Conservation (phyloP, 2,797 vertebrate species). For the Alfaro cultratus region DNA sequence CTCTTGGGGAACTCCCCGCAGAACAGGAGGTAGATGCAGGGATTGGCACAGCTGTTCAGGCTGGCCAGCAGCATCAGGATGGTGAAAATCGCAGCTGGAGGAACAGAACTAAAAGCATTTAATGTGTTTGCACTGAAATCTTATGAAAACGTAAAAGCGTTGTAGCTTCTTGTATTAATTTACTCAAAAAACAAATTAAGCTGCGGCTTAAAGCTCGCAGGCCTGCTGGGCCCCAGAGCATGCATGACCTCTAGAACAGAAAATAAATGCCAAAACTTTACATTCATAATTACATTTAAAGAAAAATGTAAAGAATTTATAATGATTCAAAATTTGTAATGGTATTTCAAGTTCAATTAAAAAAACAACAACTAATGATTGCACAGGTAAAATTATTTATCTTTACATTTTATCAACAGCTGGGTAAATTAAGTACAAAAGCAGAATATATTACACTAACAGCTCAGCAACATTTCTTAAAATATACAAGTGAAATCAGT, state of each 20-base stretch:
- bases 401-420: not conserved
- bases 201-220: not conserved
- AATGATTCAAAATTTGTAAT: not conserved
- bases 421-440: not conserved
- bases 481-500: not conserved
- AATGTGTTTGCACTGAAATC: not conserved
- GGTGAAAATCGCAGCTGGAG: slow-evolving; percentile 74
- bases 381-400: not conserved
- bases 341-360: not conserved
- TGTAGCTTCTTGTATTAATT: not conserved
- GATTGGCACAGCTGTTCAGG: slow-evolving; percentile 78
- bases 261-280: not conserved
- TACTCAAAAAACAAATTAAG: not conserved
- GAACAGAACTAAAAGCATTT: slow-evolving; percentile 9
- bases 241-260: not conserved
- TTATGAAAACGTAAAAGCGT: not conserved
- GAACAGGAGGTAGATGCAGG: slow-evolving; percentile 79
- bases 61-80: slow-evolving; percentile 79
- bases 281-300: not conserved
- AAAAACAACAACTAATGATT: not conserved
- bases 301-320: not conserved
- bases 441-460: not conserved
- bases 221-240: not conserved
- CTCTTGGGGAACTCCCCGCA: slow-evolving; percentile 63
- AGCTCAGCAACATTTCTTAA: not conserved